phyloP scores from a whole-genome alignment of 2,797 vertebrate species.

The Crypturellus tataupa region DNA sequence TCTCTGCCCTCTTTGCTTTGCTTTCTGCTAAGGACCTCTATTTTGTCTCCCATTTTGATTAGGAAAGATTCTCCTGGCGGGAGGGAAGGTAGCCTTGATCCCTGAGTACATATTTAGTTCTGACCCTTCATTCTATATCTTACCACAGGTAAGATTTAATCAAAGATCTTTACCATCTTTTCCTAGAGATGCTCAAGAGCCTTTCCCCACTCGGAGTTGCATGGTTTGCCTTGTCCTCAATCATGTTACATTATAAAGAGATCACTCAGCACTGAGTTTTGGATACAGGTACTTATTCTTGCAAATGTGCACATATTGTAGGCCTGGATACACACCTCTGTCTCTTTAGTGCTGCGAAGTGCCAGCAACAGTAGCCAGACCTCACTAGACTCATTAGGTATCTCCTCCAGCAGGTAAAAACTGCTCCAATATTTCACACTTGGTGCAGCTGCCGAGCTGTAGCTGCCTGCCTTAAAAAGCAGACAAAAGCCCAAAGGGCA shows the following conservation, averaged over 20 bases:
- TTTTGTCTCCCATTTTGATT: background rate
- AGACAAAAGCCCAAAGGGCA: background rate
- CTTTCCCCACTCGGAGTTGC: accelerated
- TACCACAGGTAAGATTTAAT: background rate
- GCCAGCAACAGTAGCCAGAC: constrained; percentile 16
- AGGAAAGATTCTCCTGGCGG: background rate
- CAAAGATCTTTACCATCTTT: background rate
- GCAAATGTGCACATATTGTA: background rate
- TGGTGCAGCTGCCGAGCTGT: constrained; percentile 11
- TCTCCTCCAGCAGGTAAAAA: constrained; percentile 11
- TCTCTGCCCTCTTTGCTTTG: background rate
- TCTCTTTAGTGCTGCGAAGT: background rate
- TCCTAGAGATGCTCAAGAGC: background rate
- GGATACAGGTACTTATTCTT: background rate
- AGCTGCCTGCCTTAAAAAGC: constrained; percentile 36
- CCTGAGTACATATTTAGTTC: background rate
- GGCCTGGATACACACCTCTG: background rate
- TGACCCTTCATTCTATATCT: background rate
- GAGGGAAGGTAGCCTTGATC: background rate
- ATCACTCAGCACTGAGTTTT: background rate
- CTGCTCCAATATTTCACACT: constrained; percentile 14
- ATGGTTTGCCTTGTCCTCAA: background rate
- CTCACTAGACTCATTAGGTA: background rate
- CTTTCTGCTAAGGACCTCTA: background rate
- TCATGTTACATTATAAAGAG: background rate